These are phyloP conservation scores for Corythornis madagascariensis DNA, from an alignment of 2,113 vertebrate species.

Conservation along the genomic window DNA sequence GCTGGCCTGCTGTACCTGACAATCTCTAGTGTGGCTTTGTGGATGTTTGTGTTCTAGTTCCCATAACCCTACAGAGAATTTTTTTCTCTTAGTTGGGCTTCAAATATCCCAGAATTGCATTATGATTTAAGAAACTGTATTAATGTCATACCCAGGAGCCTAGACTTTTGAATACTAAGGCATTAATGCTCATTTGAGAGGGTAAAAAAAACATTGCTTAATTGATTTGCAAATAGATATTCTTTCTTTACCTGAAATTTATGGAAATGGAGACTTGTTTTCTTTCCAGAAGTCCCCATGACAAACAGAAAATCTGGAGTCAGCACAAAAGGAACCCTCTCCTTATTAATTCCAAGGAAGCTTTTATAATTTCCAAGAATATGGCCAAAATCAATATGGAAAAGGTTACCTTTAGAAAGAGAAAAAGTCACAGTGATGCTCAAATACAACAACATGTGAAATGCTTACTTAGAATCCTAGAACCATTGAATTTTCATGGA, in stretches of 20 bases:
- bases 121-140: not conserved
- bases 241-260: conserved; percentile 91
- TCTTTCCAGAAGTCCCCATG: conserved; percentile 96
- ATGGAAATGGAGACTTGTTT: conserved; percentile 91
- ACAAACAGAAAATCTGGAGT: conserved; percentile 98
- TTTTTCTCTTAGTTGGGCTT: not conserved
- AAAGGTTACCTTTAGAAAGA: conserved; percentile 88
- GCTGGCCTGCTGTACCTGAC: not conserved
- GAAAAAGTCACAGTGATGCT: conserved; percentile 35
- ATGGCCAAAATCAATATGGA: conserved; percentile 99
- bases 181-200: not conserved
- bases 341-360: conserved; percentile 97
- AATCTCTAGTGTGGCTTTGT: not conserved
- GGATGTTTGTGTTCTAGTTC: conserved; percentile 9
- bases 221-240: not conserved
- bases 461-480: not conserved
- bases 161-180: not conserved
- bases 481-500: no score
- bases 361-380: conserved; percentile 99
- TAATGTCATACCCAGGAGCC: conserved; percentile 1
- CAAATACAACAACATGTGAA: not conserved
- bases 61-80: not conserved
- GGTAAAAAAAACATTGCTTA: not conserved
- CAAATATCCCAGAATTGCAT: not conserved
- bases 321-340: conserved; percentile 96